Base-by-base conservation (phyloP, 2,113 vertebrate species). In the Tachycineta bicolor region DNA sequence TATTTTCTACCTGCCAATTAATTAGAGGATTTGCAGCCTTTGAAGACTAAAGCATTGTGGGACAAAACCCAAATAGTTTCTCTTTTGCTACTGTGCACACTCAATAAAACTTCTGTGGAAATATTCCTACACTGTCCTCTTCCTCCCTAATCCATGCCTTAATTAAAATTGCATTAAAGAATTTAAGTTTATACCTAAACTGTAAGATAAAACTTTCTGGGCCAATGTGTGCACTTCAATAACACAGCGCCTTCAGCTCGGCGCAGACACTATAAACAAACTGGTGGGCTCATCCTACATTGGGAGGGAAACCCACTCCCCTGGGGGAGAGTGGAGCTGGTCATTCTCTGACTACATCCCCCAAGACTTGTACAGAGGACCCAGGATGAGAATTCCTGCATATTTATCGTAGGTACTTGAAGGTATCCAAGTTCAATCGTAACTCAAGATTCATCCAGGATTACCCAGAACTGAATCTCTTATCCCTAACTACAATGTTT, bases 1-100 rank as follows among this genome's bases (percentile, higher is more conserved):
- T 95, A 49, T 96, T 95, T 94, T 82, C 93, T 95, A 94, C 93
- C 91, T 91, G 80, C 34, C 83, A 87, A 87, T 89, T 96, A 91
- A 95, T 94, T 95, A 86, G 12, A 88, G 64, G 56, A 85, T 77
- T 88, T 83, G 63, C 75, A 96, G 70, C 58, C 75, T 96, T 93
- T 91, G 87, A 94, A 87, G 87, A 83, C 70, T 65, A 62, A 91
- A 84, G 84, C 20, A 69, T 29, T 63, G 63, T 69, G 92, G 82
- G 71, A 90, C 37, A 88, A 93, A 93, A 14, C 14, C 18, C 43
- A 70, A 88, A 83, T 70, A 81, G 63, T 77, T 94, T 85, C 39
- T 63, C 52, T 77, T 81, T 69, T 83, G 68, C 63, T 49, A 33
- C 43, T 60, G 14, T 17, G 47, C 73, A 34, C 1, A 5, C 33